Percentiles rank a stretch among this genome's conserved stretches.
phyloP scores from a whole-genome alignment of 2,797 vertebrate genomes.

The Aplochiton taeniatus region DNA sequence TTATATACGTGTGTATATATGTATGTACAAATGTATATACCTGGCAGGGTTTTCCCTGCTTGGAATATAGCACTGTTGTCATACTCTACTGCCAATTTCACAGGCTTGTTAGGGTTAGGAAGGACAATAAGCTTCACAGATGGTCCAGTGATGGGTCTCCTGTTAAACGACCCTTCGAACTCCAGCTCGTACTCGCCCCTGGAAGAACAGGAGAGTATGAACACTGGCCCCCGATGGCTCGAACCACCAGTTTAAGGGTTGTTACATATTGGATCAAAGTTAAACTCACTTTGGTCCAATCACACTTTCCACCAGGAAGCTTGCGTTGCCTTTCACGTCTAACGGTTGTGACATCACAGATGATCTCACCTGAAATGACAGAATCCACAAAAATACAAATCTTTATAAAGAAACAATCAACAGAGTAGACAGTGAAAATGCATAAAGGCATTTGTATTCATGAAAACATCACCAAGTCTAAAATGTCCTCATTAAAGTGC shows the following conservation, averaged over 20 bases:
- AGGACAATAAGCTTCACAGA: conserved; percentile 80
- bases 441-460: background rate
- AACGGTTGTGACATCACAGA: conserved; percentile 74
- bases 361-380: conserved; percentile 68
- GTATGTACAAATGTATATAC: conserved; percentile 63
- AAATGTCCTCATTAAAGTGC: background rate
- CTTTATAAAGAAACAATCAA: background rate
- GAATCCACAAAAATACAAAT: background rate
- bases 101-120: conserved; percentile 85
- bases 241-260: background rate
- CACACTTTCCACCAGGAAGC: conserved; percentile 75
- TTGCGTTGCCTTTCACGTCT: conserved; percentile 78
- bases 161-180: conserved; percentile 74
- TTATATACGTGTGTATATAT: background rate
- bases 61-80: conserved; percentile 66
- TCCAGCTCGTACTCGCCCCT: conserved; percentile 84
- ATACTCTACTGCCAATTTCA: conserved; percentile 78
- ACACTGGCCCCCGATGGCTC: conserved; percentile 1
- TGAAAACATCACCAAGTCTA: background rate
- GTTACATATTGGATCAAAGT: background rate
- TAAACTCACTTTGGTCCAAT: conserved; percentile 82
- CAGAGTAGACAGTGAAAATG: background rate
- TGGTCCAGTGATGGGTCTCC: conserved; percentile 72
- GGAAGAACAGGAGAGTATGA: conserved; percentile 39
- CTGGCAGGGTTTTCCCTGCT: conserved; percentile 84